These are phyloP conservation scores for Hydrolagus affinis DNA, from an alignment of 2,113 vertebrate species.

Conservation along the genomic window DNA sequence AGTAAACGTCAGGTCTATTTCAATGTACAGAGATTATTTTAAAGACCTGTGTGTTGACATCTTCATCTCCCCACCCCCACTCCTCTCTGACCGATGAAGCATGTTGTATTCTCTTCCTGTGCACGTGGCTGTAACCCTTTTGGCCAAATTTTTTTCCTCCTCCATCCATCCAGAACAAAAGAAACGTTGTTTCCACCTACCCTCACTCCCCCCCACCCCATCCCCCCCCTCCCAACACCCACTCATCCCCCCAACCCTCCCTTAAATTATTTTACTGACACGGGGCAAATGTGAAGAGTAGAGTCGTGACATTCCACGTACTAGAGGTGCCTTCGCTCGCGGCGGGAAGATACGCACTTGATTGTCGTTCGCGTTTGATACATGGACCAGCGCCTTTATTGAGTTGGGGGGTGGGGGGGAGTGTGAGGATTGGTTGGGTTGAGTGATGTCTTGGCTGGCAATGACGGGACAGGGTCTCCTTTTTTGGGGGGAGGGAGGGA, in stretches of 20 bases:
- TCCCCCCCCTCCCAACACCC: not conserved
- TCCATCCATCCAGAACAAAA: too few relatives aligned
- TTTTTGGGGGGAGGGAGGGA: conserved; percentile 44
- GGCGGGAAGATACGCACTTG: not conserved
- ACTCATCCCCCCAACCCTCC: not conserved
- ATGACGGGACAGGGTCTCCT: conserved; percentile 17
- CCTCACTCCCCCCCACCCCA: not conserved
- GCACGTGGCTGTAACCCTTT: too few relatives aligned
- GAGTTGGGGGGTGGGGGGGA: not conserved
- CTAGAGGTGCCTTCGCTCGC: not conserved
- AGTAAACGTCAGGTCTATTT: too few relatives aligned
- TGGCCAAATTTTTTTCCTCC: too few relatives aligned
- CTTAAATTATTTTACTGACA: conserved; percentile 5
- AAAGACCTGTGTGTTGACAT: too few relatives aligned
- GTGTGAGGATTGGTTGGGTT: too few relatives aligned
- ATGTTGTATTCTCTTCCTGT: too few relatives aligned
- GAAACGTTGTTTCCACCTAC: not conserved
- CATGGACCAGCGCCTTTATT: not conserved
- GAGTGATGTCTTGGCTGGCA: not conserved
- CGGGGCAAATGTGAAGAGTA: not conserved
- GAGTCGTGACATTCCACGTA: not conserved
- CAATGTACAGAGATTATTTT: too few relatives aligned
- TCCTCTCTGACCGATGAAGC: too few relatives aligned
- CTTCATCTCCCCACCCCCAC: too few relatives aligned
- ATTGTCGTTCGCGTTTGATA: not conserved